Evolutionary conservation across 2,888 invertebrate genomes (phyloP).

Genomic region (Platynereis dumerilii): DNA sequence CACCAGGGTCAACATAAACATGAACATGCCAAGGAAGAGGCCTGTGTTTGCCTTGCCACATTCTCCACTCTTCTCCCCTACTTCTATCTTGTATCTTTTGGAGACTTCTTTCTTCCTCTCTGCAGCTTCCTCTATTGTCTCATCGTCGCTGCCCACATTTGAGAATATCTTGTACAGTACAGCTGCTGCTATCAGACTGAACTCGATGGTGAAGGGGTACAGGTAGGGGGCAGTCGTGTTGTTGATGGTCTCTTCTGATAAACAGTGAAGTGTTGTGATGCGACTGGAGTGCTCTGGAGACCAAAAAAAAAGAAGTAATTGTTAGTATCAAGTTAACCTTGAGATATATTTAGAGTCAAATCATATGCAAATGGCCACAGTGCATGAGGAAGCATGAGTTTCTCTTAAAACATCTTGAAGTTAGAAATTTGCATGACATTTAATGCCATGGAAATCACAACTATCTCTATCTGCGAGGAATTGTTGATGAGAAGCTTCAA

Average conservation of each 20-base stretch:
- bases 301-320: too few species aligned
- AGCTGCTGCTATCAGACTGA: constrained; percentile 24
- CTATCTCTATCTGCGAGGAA: too few species aligned
- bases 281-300: too few species aligned
- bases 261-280: neutral
- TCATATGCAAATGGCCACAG: too few species aligned
- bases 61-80: constrained; percentile 37
- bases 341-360: too few species aligned
- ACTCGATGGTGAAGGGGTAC: constrained; percentile 29
- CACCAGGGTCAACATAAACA: constrained; percentile 57
- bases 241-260: constrained; percentile 1
- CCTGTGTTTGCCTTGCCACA: constrained; percentile 65
- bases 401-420: too few species aligned
- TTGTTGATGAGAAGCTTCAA: too few species aligned
- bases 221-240: constrained; percentile 26
- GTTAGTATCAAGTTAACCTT: too few species aligned
- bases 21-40: constrained; percentile 61
- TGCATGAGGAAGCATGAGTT: too few species aligned
- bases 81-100: neutral
- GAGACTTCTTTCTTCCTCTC: neutral
- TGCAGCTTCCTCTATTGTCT: neutral
- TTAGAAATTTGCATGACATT: too few species aligned
- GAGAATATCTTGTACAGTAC: constrained; percentile 18
- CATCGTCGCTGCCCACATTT: constrained; percentile 4
- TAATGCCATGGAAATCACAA: too few species aligned